Conservation (phyloP, 2,888 invertebrate genomes). For the Lydus trimaculatus region DNA sequence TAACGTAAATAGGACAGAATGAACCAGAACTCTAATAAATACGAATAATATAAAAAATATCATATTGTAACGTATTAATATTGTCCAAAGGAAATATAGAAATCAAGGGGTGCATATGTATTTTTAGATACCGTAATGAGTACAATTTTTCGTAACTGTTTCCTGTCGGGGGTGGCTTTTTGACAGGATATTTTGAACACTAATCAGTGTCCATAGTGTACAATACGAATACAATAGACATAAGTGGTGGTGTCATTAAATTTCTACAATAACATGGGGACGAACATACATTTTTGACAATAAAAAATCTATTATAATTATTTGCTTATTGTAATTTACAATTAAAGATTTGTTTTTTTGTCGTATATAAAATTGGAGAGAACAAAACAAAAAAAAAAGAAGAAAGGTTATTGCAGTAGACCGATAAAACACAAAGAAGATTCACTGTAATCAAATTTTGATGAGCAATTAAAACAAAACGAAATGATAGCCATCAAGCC, state of each 20-base stretch:
- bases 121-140: conserved; percentile 56
- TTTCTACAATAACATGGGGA: conserved; percentile 19
- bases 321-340: background rate
- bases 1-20: conserved; percentile 50
- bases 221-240: conserved; percentile 26
- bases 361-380: background rate
- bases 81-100: conserved; percentile 57
- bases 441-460: conserved; percentile 61
- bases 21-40: conserved; percentile 53
- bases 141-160: conserved; percentile 54
- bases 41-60: conserved; percentile 42
- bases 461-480: conserved; percentile 62
- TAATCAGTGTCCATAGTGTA: conserved; percentile 53
- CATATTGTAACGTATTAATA: conserved; percentile 56
- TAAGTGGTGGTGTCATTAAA: conserved; percentile 30
- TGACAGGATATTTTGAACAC: conserved; percentile 58
- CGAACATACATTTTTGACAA: background rate
- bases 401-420: conserved; percentile 24
- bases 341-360: background rate
- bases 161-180: conserved; percentile 53
- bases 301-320: conserved; percentile 5
- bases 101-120: conserved; percentile 60
- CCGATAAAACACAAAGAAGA: conserved; percentile 49
- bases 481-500: conserved; percentile 58
- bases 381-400: conserved; percentile 12